These are phyloP conservation scores for Podarcis muralis DNA, from an alignment of 2,113 vertebrate species.

Conservation along the genomic window DNA sequence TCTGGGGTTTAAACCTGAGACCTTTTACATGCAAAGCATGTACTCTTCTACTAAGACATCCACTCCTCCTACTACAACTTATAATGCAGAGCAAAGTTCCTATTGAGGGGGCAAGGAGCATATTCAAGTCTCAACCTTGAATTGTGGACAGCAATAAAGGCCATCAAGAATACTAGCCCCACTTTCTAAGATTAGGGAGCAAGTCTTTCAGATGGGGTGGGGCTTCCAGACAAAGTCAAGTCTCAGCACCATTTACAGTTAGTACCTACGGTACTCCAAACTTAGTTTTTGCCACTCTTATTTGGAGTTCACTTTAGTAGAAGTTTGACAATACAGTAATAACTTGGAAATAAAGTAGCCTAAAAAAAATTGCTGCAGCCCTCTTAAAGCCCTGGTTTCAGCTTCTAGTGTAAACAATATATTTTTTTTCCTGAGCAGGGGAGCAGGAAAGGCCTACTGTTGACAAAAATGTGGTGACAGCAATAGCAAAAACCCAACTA, in stretches of 20 bases:
- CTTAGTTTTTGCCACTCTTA: neutral
- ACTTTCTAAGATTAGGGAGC: neutral
- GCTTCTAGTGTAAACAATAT: neutral
- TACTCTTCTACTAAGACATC: too few relatives aligned
- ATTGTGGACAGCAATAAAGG: neutral
- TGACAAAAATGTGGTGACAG: conserved; percentile 21
- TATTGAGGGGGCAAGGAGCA: neutral
- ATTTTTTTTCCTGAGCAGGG: neutral
- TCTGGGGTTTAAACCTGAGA: too few relatives aligned
- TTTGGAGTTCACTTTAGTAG: neutral
- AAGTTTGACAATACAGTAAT: neutral
- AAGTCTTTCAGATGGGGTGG: neutral
- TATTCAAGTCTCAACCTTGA: neutral
- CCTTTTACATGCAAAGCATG: too few relatives aligned
- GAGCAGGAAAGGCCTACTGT: neutral
- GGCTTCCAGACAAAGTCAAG: neutral
- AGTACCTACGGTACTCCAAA: neutral
- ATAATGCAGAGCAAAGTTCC: neutral
- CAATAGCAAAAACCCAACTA: neutral
- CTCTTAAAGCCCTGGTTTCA: neutral
- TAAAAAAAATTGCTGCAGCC: neutral
- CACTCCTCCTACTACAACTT: too few relatives aligned
- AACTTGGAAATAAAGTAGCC: neutral
- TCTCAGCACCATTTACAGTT: neutral
- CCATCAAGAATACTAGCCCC: neutral